Evolutionary conservation across 2,113 vertebrate species (phyloP).

Genomic region (Microcebus tavaratra): DNA sequence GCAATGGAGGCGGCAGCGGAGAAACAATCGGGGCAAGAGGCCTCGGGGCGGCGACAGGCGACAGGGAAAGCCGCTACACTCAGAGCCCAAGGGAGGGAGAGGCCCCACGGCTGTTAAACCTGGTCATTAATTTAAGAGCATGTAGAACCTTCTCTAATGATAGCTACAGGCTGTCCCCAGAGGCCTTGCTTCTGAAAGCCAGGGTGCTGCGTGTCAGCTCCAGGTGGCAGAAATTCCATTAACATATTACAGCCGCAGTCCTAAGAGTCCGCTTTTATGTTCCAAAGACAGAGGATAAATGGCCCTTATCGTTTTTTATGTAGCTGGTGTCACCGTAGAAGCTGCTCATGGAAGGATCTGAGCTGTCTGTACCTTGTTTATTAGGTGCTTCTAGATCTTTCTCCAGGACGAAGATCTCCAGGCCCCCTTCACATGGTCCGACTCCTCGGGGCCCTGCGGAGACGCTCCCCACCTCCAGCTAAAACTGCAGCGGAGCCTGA

Average conservation of each 20-base stretch:
- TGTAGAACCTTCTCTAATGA: neutral
- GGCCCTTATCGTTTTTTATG: neutral
- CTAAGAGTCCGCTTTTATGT: neutral
- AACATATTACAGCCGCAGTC: neutral
- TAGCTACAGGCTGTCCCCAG: neutral
- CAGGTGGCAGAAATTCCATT: neutral
- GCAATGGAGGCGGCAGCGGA: no score
- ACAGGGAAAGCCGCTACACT: no score
- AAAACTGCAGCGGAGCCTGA: neutral
- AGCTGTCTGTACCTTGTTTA: neutral
- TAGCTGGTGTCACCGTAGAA: neutral
- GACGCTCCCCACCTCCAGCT: neutral
- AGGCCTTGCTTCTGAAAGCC: neutral
- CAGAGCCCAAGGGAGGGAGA: no score
- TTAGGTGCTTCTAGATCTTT: neutral
- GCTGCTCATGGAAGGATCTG: neutral
- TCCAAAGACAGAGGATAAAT: constrained; percentile 1
- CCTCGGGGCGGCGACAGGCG: no score
- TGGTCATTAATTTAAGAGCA: no score
- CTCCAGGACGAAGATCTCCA: neutral
- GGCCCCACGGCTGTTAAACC: no score
- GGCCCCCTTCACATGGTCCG: neutral
- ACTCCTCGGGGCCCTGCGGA: neutral
- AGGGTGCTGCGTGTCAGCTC: neutral
- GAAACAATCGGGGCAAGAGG: no score